phyloP scores from a whole-genome alignment of 2,113 vertebrate genomes.

The Pontoporia blainvillei region DNA sequence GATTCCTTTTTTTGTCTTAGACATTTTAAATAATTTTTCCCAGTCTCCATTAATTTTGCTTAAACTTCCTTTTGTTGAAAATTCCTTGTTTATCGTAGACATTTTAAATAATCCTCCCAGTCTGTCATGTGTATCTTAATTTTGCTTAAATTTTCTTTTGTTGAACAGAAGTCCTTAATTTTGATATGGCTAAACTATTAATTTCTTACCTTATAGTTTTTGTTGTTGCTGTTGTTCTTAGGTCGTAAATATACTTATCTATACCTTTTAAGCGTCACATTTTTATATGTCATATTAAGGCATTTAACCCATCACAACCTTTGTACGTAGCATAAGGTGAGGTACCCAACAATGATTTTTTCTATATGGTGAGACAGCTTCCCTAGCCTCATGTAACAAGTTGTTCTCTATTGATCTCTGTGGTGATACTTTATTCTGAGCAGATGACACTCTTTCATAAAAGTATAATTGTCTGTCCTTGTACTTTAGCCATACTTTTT shows the following conservation, averaged over 20 bases:
- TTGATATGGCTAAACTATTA: not conserved
- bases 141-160: conserved; percentile 3
- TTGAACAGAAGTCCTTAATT: not conserved
- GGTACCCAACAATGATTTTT: not conserved
- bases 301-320: not conserved
- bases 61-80: not conserved
- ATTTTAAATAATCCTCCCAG: not conserved
- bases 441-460: not conserved
- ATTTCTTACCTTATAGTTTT: not conserved
- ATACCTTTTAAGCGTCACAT: not conserved
- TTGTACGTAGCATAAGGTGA: not conserved
- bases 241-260: not conserved
- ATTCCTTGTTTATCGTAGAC: not conserved
- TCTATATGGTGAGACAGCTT: not conserved
- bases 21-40: not conserved
- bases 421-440: not conserved
- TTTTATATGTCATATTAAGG: not conserved
- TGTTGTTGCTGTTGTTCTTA: not conserved
- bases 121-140: not conserved
- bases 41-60: not conserved
- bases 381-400: not conserved
- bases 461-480: not conserved
- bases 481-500: not conserved
- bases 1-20: not conserved
- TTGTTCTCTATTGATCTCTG: not conserved